A percentile compares a stretch with the other conserved stretches of the same genome.
These are phyloP conservation scores for Gambusia yucatana DNA, from an alignment of 2,797 vertebrate genomes.

Conservation along the genomic window DNA sequence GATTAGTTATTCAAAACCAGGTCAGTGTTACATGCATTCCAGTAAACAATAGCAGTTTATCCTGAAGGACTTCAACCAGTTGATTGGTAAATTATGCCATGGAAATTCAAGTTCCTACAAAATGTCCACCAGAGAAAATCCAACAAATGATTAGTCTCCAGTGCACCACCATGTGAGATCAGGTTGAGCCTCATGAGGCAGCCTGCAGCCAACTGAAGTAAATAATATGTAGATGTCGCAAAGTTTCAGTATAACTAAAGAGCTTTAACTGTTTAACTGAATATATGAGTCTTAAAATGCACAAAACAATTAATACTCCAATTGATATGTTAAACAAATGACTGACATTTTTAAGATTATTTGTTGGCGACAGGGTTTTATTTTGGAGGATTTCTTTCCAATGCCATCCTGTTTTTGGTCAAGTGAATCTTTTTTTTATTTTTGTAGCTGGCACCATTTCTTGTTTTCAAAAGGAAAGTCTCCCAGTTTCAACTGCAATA, in stretches of 20 bases:
- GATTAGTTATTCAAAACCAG: slow-evolving; percentile 6
- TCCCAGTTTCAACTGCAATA: too few relatives aligned
- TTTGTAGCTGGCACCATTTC: too few relatives aligned
- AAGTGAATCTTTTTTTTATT: too few relatives aligned
- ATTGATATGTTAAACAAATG: not conserved
- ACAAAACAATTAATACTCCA: not conserved
- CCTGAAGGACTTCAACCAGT: not conserved
- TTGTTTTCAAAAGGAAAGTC: too few relatives aligned
- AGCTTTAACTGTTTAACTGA: not conserved
- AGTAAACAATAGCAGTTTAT: not conserved
- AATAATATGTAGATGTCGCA: not conserved
- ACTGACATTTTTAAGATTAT: not conserved
- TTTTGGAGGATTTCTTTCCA: not conserved
- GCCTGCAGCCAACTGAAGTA: not conserved
- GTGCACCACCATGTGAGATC: not conserved
- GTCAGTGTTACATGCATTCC: not conserved
- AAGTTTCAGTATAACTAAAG: not conserved
- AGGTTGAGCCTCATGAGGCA: not conserved
- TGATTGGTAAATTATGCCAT: not conserved
- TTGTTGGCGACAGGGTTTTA: not conserved
- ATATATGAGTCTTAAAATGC: not conserved
- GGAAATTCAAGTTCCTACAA: not conserved
- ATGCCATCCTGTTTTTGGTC: too few relatives aligned
- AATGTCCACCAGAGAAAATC: not conserved
- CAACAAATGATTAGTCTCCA: not conserved